phyloP scores from a whole-genome alignment of 2,888 invertebrate genomes.

The Spodoptera exigua region DNA sequence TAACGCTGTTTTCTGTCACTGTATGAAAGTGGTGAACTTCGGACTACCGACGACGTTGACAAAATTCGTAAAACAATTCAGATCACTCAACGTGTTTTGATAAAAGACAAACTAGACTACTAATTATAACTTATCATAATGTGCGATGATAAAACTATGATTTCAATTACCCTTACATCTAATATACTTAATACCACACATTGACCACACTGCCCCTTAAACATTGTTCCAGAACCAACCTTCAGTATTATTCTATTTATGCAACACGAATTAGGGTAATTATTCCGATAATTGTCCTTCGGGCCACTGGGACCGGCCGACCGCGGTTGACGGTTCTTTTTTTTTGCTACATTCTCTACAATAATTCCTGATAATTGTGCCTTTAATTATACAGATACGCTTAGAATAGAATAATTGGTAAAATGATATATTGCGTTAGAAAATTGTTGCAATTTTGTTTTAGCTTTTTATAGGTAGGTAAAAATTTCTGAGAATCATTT shows the following conservation, averaged over 20 bases:
- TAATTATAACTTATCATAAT: too few relatives aligned
- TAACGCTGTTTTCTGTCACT: too few relatives aligned
- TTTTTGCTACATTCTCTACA: constrained; percentile 43
- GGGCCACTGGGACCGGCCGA: constrained; percentile 43
- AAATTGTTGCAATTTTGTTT: constrained; percentile 8
- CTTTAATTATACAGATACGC: constrained; percentile 43
- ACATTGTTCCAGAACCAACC: constrained; percentile 26
- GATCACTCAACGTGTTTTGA: too few relatives aligned
- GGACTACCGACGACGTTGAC: too few relatives aligned
- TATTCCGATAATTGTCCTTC: constrained; percentile 54
- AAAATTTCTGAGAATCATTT: constrained; percentile 8
- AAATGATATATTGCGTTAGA: constrained; percentile 32
- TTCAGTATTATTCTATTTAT: constrained; percentile 53
- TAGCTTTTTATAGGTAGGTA: background rate
- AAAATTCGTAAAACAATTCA: too few relatives aligned
- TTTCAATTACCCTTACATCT: too few relatives aligned
- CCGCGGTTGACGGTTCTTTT: constrained; percentile 50
- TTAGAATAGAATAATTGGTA: constrained; percentile 29
- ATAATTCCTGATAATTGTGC: constrained; percentile 52
- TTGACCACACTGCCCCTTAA: constrained; percentile 24
- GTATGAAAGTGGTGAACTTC: too few relatives aligned
- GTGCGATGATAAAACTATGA: too few relatives aligned
- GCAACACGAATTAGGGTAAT: constrained; percentile 61
- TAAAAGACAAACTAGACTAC: too few relatives aligned
- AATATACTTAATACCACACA: too few relatives aligned